Conservation (phyloP, 2,888 invertebrate genomes). For the Dynastes tityus region DNA sequence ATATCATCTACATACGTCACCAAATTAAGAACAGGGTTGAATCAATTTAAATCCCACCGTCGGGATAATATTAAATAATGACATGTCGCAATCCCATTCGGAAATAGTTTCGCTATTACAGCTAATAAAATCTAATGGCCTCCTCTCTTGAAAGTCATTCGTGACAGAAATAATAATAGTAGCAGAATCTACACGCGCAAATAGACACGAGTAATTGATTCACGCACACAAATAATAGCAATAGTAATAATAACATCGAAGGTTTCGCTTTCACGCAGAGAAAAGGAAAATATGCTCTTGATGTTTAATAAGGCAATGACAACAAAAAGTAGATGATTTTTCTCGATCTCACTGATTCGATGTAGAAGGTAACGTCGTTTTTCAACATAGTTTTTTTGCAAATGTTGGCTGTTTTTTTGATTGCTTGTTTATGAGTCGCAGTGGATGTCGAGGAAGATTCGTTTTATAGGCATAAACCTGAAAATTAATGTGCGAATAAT, state of each 20-base stretch:
- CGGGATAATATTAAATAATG: conserved; percentile 12
- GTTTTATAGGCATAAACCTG: too few relatives aligned
- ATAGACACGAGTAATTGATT: not conserved
- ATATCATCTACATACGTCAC: too few relatives aligned
- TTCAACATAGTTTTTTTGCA: too few relatives aligned
- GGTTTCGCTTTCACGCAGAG: conserved; percentile 15
- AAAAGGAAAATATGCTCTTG: not conserved
- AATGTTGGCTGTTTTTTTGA: too few relatives aligned
- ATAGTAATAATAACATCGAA: not conserved
- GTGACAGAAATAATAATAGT: conserved; percentile 19
- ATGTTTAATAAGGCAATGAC: conserved; percentile 15
- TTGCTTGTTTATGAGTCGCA: too few relatives aligned
- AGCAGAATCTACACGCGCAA: too few relatives aligned
- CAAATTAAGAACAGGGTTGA: conserved; percentile 11
- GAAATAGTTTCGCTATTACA: conserved; percentile 10
- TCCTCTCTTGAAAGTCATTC: conserved; percentile 8
- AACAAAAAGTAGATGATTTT: not conserved
- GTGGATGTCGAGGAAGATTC: too few relatives aligned
- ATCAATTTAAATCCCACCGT: conserved; percentile 1
- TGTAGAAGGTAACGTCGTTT: too few relatives aligned
- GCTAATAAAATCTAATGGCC: conserved; percentile 13
- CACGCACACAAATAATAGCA: not conserved
- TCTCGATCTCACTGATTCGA: not conserved
- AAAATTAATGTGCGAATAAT: too few relatives aligned
- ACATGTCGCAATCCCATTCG: conserved; percentile 11